Percentiles rank a stretch among this genome's conserved stretches.
phyloP scores from a whole-genome alignment of 2,888 invertebrate species.

The Psylliodes chrysocephalus region DNA sequence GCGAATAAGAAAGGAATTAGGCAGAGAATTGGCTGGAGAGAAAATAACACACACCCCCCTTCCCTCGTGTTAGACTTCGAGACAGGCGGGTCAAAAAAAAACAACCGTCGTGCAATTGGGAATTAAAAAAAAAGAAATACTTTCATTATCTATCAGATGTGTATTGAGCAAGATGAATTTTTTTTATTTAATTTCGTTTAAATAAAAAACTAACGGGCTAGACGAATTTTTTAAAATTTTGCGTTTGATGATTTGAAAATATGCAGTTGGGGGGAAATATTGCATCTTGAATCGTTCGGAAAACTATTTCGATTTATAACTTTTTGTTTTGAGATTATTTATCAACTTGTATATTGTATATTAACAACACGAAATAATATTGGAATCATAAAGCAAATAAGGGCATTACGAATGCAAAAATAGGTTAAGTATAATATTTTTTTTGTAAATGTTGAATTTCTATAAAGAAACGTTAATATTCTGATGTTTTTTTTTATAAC shows the following conservation, averaged over 20 bases:
- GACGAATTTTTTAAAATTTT: slow-evolving; percentile 8
- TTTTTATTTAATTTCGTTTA: slow-evolving; percentile 32
- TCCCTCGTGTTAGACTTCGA: neutral
- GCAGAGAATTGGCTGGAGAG: slow-evolving; percentile 14
- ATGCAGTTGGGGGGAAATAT: neutral
- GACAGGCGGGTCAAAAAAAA: neutral
- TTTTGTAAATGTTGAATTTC: too few species aligned
- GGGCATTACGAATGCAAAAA: too few species aligned
- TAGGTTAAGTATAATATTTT: too few species aligned
- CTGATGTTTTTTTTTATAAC: too few species aligned
- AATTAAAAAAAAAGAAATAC: slow-evolving; percentile 5
- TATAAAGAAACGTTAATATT: too few species aligned
- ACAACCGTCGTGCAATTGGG: slow-evolving; percentile 25
- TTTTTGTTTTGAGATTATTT: neutral
- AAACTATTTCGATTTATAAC: neutral
- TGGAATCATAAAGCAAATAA: too few species aligned
- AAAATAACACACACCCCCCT: slow-evolving; percentile 4
- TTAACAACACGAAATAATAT: too few species aligned
- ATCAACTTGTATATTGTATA: too few species aligned
- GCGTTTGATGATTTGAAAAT: neutral
- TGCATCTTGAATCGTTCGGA: too few species aligned
- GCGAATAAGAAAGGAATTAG: slow-evolving; percentile 44
- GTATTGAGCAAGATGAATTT: slow-evolving; percentile 48
- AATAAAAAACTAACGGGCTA: slow-evolving; percentile 16
- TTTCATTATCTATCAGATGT: slow-evolving; percentile 24